Conservation (phyloP, 2,888 invertebrate genomes). For the Poecilus cupreus region DNA sequence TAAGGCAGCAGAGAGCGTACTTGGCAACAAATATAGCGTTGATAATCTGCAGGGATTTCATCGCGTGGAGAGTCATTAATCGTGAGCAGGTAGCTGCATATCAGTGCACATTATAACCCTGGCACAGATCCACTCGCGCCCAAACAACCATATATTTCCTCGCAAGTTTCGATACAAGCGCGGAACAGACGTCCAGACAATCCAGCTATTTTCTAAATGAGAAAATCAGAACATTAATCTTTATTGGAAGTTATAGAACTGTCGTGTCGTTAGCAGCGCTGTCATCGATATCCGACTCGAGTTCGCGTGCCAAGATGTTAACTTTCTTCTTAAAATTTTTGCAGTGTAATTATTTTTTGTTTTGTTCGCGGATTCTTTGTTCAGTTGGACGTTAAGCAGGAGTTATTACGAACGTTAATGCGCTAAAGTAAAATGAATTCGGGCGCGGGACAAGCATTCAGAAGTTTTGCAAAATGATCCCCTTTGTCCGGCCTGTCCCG, state of each 20-base stretch:
- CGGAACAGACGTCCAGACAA: slow-evolving; percentile 44
- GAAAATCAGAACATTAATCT: slow-evolving; percentile 58
- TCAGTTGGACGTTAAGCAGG: slow-evolving; percentile 6
- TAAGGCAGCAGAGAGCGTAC: background rate
- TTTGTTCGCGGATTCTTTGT: slow-evolving; percentile 10
- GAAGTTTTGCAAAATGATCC: background rate
- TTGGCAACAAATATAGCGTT: background rate
- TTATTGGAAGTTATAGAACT: slow-evolving; percentile 57
- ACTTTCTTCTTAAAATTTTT: slow-evolving; percentile 45
- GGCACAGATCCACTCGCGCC: background rate
- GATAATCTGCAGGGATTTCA: slow-evolving; percentile 9
- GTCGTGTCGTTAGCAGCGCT: slow-evolving; percentile 26
- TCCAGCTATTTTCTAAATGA: slow-evolving; percentile 57
- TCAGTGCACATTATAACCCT: background rate
- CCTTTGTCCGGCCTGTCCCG: background rate
- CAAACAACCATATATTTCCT: slow-evolving; percentile 2
- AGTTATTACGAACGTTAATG: slow-evolving; percentile 36
- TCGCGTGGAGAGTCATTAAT: slow-evolving; percentile 4
- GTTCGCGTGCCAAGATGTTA: slow-evolving; percentile 43
- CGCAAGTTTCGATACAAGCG: slow-evolving; percentile 25
- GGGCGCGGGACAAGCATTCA: background rate
- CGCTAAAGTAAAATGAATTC: slow-evolving; percentile 50
- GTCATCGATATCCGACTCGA: slow-evolving; percentile 1
- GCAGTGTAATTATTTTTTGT: slow-evolving; percentile 28
- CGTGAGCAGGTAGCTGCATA: slow-evolving; percentile 15